Evolutionary conservation across 2,888 invertebrate genomes (phyloP), one percentile per base, ranked within the genome.

Genomic region (Athalia circularis): DNA sequence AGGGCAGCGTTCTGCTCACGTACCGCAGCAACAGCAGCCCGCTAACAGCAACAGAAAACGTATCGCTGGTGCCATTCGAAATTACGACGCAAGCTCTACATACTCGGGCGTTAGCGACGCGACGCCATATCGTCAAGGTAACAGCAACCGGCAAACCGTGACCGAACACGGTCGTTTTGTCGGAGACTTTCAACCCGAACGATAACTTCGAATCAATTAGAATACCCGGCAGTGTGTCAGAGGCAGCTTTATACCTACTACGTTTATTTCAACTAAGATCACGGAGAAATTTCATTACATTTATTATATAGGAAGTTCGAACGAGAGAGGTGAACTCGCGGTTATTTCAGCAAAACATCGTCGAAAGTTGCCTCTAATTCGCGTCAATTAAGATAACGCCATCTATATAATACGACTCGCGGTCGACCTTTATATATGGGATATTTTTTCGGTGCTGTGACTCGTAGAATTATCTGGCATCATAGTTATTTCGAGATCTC

Each of bases 121-220:
- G 9, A 11, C 48, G n/a, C 67, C 5, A 11, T 13, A 54, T 68
- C 52, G 11, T 54, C 7, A 54, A 68, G 68, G 68, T 68, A 68
- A 52, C 15, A 15, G 67, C 29, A 43, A 13, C 11, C 54, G 5
- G 13, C 5, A 43, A 52, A 54, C 29, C 43, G 54, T 68, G 68
- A 54, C 54, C 68, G 43, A 68, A 54, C 54, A 54, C 65, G n/a
- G 7, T 48, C 47, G 15, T 54, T 52, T 5, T 50, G 4, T 52
- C 9, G 13, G 15, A 13, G 29, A 9, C 1, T 45, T 11, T 9
- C n/a, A 68, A 7, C 43, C 57, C 3, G 6, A 15, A 29, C 6
- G 54, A 68, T 68, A 54, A 68, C 4, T 67, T 67, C 29, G 29
- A 52, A 45, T 68, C 43, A 68, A 68, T 68, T 57, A 43, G 5